Percentiles rank a stretch among this genome's conserved stretches.
phyloP scores from a whole-genome alignment of 2,888 invertebrate genomes.

The Graphium colonna region DNA sequence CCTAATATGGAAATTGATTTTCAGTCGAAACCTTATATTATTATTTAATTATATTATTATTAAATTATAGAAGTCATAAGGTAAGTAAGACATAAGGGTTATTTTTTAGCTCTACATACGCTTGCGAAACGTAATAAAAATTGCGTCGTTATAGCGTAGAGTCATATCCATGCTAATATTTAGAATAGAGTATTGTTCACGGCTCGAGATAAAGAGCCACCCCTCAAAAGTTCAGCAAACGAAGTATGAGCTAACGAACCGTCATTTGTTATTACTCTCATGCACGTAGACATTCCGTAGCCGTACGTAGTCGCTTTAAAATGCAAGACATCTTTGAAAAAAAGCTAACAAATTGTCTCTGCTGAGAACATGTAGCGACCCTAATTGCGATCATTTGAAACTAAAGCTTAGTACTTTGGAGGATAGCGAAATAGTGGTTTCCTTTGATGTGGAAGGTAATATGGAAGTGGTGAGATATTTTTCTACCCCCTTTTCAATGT shows the following conservation, averaged over 20 bases:
- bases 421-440: neutral
- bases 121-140: too few species aligned
- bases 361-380: neutral
- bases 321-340: conserved; percentile 11
- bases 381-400: conserved; percentile 8
- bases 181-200: conserved; percentile 28
- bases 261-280: conserved; percentile 39
- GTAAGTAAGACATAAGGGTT: too few species aligned
- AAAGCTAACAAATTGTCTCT: neutral
- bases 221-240: conserved; percentile 37
- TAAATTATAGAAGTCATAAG: too few species aligned
- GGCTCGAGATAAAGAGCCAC: conserved; percentile 33
- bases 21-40: too few species aligned
- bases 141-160: too few species aligned
- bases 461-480: too few species aligned
- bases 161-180: conserved; percentile 25
- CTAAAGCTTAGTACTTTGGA: neutral
- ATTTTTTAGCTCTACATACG: too few species aligned
- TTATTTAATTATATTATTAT: too few species aligned
- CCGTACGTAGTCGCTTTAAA: conserved; percentile 7
- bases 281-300: conserved; percentile 9
- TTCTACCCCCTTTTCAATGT: too few species aligned
- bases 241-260: conserved; percentile 45
- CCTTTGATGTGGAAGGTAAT: too few species aligned
- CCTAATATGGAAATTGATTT: too few species aligned